Conservation (phyloP, 2,888 invertebrate genomes). For the Ametastegia equiseti region DNA sequence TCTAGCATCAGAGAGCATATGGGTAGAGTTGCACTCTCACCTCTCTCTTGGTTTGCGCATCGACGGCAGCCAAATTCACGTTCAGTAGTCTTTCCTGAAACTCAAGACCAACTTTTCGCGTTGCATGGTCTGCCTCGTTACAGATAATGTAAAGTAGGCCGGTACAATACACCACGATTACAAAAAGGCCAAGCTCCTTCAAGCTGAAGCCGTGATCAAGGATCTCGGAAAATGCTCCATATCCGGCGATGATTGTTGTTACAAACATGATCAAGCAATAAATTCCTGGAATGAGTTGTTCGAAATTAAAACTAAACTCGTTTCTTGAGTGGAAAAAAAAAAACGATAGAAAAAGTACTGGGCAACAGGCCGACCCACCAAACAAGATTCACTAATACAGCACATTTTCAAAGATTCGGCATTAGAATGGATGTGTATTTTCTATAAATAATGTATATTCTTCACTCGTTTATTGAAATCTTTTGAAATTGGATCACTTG, state of each 20-base stretch:
- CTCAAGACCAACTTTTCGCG: conserved; percentile 80
- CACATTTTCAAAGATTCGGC: background rate
- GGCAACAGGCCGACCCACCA: background rate
- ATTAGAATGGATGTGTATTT: background rate
- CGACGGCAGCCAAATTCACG: conserved; percentile 82
- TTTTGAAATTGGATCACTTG: background rate
- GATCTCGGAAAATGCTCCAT: conserved; percentile 85
- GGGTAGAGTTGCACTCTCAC: conserved; percentile 67
- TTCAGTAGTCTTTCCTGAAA: conserved; percentile 83
- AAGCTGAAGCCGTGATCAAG: conserved; percentile 85
- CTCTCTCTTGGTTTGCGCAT: conserved; percentile 82
- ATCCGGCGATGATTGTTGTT: conserved; percentile 85
- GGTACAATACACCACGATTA: conserved; percentile 86
- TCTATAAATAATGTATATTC: no score
- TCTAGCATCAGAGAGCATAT: background rate
- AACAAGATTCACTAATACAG: background rate
- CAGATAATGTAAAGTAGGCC: conserved; percentile 84
- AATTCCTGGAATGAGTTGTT: conserved; percentile 73
- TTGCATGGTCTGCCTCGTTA: conserved; percentile 85
- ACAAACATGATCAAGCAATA: conserved; percentile 86
- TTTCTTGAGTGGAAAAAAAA: background rate
- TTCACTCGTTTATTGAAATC: background rate
- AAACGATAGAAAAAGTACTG: background rate
- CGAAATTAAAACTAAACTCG: background rate
- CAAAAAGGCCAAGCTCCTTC: conserved; percentile 84